These are phyloP conservation scores for Heliconius sara DNA, from an alignment of 2,888 invertebrate genomes.

Conservation along the genomic window DNA sequence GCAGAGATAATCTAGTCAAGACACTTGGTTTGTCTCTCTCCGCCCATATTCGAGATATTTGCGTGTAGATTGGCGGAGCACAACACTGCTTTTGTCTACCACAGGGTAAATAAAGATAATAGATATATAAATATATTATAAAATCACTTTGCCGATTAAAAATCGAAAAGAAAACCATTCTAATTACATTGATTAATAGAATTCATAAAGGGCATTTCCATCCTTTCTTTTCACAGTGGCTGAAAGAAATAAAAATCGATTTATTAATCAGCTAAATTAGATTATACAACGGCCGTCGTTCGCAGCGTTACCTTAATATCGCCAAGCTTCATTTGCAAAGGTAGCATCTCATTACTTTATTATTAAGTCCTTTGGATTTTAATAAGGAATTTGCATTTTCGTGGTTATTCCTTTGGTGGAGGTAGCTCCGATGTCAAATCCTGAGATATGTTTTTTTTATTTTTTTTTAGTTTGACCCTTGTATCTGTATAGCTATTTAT, in stretches of 20 bases:
- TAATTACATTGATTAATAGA: not conserved
- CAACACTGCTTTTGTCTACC: not conserved
- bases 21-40: not conserved
- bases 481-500: not conserved
- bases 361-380: slow-evolving; percentile 13
- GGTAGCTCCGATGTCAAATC: not conserved
- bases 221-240: not conserved
- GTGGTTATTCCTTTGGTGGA: not conserved
- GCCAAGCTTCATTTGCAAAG: slow-evolving; percentile 4
- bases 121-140: not conserved
- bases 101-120: not conserved
- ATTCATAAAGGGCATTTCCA: not conserved
- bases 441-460: too few species aligned
- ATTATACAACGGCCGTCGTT: not conserved
- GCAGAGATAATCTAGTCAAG: not conserved
- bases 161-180: not conserved
- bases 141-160: too few species aligned
- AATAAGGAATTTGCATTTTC: not conserved
- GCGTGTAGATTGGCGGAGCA: not conserved
- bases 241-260: not conserved
- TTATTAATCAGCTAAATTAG: slow-evolving; percentile 7
- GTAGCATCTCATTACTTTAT: not conserved
- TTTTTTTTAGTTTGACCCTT: too few species aligned
- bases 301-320: slow-evolving; percentile 9
- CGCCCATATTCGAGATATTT: not conserved